phyloP scores from a whole-genome alignment of 1,140 invertebrate species.

The Zaprionus capensis region DNA sequence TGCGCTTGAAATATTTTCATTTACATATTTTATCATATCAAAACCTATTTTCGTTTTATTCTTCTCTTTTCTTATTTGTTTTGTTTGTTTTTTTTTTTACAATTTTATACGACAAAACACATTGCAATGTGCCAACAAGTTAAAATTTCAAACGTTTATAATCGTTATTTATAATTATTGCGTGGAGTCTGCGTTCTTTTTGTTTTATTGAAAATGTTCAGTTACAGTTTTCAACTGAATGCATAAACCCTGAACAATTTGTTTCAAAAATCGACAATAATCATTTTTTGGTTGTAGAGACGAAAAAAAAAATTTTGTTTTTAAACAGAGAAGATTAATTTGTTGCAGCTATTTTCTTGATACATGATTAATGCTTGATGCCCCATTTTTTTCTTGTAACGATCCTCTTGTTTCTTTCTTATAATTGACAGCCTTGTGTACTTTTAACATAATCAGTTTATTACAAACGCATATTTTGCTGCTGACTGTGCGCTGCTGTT shows the following conservation, averaged over 20 bases:
- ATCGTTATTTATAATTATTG: slow-evolving; percentile 57
- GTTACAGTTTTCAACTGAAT: slow-evolving; percentile 75
- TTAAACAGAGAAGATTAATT: slow-evolving; percentile 26
- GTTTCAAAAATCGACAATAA: slow-evolving; percentile 42
- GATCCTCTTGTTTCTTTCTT: slow-evolving; percentile 30
- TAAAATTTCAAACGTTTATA: slow-evolving; percentile 77
- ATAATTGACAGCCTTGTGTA: slow-evolving; percentile 55
- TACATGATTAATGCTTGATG: slow-evolving; percentile 26
- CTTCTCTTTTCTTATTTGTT: slow-evolving; percentile 49
- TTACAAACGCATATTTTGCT: slow-evolving; percentile 61
- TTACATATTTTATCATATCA: slow-evolving; percentile 72
- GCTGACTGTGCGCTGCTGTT: slow-evolving; percentile 44
- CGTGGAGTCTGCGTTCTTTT: slow-evolving; percentile 61
- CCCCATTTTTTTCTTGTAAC: slow-evolving; percentile 10
- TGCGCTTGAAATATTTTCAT: slow-evolving; percentile 36
- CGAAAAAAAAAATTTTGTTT: slow-evolving; percentile 29
- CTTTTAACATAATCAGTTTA: slow-evolving; percentile 20
- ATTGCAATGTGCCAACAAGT: slow-evolving; percentile 77
- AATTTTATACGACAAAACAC: slow-evolving; percentile 64
- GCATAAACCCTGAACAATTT: slow-evolving; percentile 60
- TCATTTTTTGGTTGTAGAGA: slow-evolving; percentile 45
- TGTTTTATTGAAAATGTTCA: slow-evolving; percentile 61
- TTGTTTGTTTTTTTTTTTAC: slow-evolving; percentile 56
- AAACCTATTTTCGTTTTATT: slow-evolving; percentile 54
- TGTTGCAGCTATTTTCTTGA: slow-evolving; percentile 40